phyloP scores from a whole-genome alignment of 1,140 invertebrate species.

The Megalonaias nervosa region DNA sequence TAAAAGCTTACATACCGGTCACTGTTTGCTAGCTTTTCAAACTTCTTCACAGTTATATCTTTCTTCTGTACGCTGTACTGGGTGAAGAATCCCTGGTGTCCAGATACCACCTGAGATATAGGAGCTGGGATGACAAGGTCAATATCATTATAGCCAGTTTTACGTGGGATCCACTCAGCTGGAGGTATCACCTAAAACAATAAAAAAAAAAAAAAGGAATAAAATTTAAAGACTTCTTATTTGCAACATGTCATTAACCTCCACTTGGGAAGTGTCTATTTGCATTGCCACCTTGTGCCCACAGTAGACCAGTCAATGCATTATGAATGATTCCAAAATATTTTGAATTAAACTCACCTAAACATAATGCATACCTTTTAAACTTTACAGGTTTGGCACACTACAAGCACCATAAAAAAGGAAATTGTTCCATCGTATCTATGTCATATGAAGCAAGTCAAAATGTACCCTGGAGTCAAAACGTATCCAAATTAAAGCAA shows the following conservation, averaged over 20 bases:
- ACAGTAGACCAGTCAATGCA: too few species aligned
- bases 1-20: conserved; percentile 65
- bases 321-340: too few species aligned
- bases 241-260: background rate
- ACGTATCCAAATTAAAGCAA: too few species aligned
- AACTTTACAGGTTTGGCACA: too few species aligned
- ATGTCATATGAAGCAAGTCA: too few species aligned
- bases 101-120: conserved; percentile 88
- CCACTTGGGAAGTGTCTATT: too few species aligned
- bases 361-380: too few species aligned
- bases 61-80: conserved; percentile 95
- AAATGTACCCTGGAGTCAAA: too few species aligned
- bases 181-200: conserved; percentile 87
- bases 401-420: too few species aligned
- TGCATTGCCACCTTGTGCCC: too few species aligned
- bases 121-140: conserved; percentile 92
- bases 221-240: background rate
- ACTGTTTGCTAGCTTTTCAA: conserved; percentile 84
- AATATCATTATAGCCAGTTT: conserved; percentile 84
- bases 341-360: too few species aligned
- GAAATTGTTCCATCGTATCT: too few species aligned
- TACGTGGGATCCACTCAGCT: conserved; percentile 91
- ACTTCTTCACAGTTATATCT: conserved; percentile 90
- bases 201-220: background rate
- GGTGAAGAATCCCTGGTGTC: conserved; percentile 95